A percentile compares a stretch with the other conserved stretches of the same genome.
These are phyloP conservation scores for Catostomus latipinnis DNA, from an alignment of 2,797 vertebrate genomes.

Conservation along the genomic window DNA sequence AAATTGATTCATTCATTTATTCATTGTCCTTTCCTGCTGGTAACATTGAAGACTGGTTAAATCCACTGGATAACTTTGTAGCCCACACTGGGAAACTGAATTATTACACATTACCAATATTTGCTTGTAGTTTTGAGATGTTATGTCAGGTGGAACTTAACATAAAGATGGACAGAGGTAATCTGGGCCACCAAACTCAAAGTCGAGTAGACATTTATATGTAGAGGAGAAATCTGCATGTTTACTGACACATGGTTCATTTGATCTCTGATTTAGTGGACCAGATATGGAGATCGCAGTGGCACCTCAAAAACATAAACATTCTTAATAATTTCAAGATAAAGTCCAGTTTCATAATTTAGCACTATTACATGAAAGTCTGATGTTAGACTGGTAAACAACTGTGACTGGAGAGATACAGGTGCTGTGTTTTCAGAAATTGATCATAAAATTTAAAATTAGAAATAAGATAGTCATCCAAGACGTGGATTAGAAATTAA, in stretches of 20 bases:
- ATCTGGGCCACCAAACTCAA: neutral
- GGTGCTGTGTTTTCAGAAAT: conserved; percentile 3
- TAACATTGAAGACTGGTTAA: too few relatives aligned
- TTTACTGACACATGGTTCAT: neutral
- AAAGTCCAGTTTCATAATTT: neutral
- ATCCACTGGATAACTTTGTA: too few relatives aligned
- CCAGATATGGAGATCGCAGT: neutral
- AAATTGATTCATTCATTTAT: conserved; percentile 15
- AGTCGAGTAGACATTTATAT: neutral
- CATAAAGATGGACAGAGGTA: neutral
- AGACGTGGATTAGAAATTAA: conserved; percentile 32
- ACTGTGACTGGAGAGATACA: neutral
- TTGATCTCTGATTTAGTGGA: conserved; percentile 6
- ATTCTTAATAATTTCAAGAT: too few relatives aligned
- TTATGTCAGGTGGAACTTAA: neutral
- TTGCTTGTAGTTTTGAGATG: neutral
- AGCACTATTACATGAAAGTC: neutral
- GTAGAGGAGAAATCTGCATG: too few relatives aligned
- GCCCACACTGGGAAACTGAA: too few relatives aligned
- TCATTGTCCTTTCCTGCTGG: too few relatives aligned
- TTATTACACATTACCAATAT: too few relatives aligned
- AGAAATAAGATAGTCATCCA: neutral
- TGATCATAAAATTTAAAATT: neutral
- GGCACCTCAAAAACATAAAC: too few relatives aligned
- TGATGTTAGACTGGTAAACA: neutral